phyloP scores from a whole-genome alignment of 2,888 invertebrate species.

The Apotomis betuletana region DNA sequence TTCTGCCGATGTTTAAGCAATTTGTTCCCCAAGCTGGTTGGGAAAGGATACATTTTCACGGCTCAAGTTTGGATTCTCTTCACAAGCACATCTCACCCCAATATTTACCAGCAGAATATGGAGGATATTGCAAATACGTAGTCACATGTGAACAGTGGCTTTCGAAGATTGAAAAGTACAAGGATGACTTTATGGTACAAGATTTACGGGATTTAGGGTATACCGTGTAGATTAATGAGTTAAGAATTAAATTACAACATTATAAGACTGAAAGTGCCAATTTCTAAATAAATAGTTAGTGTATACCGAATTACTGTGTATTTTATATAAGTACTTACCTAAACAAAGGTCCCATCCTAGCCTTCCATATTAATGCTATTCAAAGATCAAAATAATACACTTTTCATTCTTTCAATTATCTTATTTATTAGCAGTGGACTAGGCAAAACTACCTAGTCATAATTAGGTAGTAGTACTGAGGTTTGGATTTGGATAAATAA shows the following conservation, averaged over 20 bases:
- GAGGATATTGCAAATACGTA: slow-evolving; percentile 79
- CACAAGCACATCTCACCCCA: slow-evolving; percentile 68
- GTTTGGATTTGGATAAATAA: neutral
- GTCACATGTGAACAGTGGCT: slow-evolving; percentile 86
- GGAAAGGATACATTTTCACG: slow-evolving; percentile 76
- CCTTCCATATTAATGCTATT: neutral
- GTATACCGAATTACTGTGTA: neutral
- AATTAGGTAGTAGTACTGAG: neutral
- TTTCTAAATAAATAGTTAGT: neutral
- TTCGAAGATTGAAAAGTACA: slow-evolving; percentile 78
- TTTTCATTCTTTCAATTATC: neutral
- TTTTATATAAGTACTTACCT: neutral
- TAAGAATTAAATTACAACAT: neutral
- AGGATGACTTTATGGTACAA: slow-evolving; percentile 81
- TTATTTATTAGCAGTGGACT: neutral
- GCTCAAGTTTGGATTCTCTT: slow-evolving; percentile 67
- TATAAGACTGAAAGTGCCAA: slow-evolving; percentile 33
- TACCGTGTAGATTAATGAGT: slow-evolving; percentile 55
- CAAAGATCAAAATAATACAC: neutral
- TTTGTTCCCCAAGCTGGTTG: slow-evolving; percentile 87
- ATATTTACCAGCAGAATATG: slow-evolving; percentile 70
- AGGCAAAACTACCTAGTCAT: neutral
- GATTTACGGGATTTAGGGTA: slow-evolving; percentile 86
- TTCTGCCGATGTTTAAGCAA: slow-evolving; percentile 90
- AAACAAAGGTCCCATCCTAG: neutral